Evolutionary conservation across 1,140 invertebrate species (phyloP), one percentile per base, ranked within the genome.

Genomic region (Zaprionus taronus): DNA sequence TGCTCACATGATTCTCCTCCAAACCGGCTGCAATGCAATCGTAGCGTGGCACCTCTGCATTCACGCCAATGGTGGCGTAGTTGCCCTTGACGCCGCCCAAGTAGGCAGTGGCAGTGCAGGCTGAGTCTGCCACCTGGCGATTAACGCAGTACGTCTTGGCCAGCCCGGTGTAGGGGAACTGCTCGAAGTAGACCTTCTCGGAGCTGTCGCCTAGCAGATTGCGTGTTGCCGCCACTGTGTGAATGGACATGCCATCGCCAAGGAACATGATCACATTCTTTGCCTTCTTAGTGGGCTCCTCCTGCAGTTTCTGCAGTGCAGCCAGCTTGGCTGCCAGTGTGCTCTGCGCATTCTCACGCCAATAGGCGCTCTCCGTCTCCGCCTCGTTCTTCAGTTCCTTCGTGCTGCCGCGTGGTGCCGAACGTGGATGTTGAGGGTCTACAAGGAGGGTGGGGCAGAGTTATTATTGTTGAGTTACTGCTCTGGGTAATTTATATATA

Each of bases 81-180:
- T 97, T 97, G 0, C 94, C 94, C 93, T 98, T 98, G 0, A 97
- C 95, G 0, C 98, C 98, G 53, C 95, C 94, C 41, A 98, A 92
- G 79, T 97, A 97, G 0, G 97, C 97, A 0, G 97, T 98, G 6
- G 94, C 92, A 0, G 96, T 95, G 66, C 95, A 97, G 0, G 97
- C 97, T 0, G 96, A 97, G 91, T 98, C 97, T 0, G 97, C 94
- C 7, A 95, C 94, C 94, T 97, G 96, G 3, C 94, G 94, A 92
- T 97, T 94, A 11, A 96, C 93, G 89, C 95, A 97, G 92, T 97
- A 97, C 0, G 97, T 97, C 96, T 97, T 97, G 1, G 95, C 93
- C 3, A 97, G 91, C 2, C 95, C 96, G 2, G 94, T 93, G 75
- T 95, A 93, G 15, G 96, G 96, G 77, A 97, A 97, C 41, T 94